Conservation (phyloP, 2,888 invertebrate species). For the Biston betularia region DNA sequence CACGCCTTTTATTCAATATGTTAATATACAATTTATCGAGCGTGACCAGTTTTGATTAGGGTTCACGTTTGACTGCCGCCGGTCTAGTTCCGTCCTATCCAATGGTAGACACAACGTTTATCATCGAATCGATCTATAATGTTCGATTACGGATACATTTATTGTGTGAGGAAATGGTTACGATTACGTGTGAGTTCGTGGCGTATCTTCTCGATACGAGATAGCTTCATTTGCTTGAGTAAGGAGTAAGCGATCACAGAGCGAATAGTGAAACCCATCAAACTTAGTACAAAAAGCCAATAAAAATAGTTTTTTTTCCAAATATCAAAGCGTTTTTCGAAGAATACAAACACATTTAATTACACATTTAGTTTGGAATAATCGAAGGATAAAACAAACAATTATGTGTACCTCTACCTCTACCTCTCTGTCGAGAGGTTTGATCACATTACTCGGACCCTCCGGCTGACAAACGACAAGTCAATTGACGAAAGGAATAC, state of each 20-base stretch:
- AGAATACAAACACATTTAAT: neutral
- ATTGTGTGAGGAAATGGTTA: conserved; percentile 24
- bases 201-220: conserved; percentile 15
- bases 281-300: neutral
- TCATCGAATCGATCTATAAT: conserved; percentile 38
- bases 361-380: neutral
- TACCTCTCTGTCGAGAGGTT: neutral
- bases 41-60: conserved; percentile 50
- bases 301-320: neutral
- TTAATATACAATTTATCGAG: conserved; percentile 55
- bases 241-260: neutral
- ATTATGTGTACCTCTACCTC: neutral
- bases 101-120: conserved; percentile 39
- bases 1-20: conserved; percentile 57
- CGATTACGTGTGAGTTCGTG: conserved; percentile 13
- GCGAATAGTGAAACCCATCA: neutral
- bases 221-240: conserved; percentile 9
- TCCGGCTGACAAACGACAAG: conserved; percentile 19
- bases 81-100: conserved; percentile 44
- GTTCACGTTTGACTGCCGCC: conserved; percentile 40
- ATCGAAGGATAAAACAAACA: conserved; percentile 2
- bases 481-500: conserved; percentile 30
- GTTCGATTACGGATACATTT: conserved; percentile 43
- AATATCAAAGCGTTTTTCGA: neutral
- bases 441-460: conserved; percentile 7